Evolutionary conservation across 2,888 invertebrate species (phyloP).

Genomic region (Amphimallon solstitiale): DNA sequence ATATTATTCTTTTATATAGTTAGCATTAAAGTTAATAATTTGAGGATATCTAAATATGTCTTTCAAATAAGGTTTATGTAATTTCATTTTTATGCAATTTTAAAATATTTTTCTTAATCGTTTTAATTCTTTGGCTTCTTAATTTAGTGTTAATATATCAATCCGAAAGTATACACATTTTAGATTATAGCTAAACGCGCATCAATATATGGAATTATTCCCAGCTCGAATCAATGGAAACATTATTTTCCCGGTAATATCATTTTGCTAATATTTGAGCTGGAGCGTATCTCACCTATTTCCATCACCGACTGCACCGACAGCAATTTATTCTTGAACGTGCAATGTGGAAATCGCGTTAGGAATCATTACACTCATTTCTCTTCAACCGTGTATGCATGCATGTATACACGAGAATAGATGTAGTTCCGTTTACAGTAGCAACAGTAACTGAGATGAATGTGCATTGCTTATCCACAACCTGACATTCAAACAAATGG

Average conservation of each 20-base stretch:
- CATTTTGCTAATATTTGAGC: neutral
- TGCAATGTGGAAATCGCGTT: neutral
- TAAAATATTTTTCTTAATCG: no score
- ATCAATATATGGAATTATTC: neutral
- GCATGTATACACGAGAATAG: neutral
- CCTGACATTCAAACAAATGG: no score
- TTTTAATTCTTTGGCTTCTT: no score
- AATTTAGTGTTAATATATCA: no score
- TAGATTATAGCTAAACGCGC: neutral
- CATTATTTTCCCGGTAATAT: neutral
- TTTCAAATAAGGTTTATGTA: no score
- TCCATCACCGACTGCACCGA: slow-evolving; percentile 11
- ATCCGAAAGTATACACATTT: no score
- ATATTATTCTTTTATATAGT: no score
- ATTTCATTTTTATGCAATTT: no score
- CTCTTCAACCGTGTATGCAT: neutral
- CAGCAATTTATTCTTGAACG: slow-evolving; percentile 3
- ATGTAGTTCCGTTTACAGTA: neutral
- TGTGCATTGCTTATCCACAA: no score
- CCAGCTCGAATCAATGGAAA: neutral
- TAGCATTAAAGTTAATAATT: no score
- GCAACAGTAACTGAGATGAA: no score
- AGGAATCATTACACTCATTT: neutral
- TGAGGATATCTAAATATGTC: no score
- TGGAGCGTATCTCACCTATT: slow-evolving; percentile 1